Base-by-base conservation (phyloP, 1,140 invertebrate species). In the Nasonia longicornis region DNA sequence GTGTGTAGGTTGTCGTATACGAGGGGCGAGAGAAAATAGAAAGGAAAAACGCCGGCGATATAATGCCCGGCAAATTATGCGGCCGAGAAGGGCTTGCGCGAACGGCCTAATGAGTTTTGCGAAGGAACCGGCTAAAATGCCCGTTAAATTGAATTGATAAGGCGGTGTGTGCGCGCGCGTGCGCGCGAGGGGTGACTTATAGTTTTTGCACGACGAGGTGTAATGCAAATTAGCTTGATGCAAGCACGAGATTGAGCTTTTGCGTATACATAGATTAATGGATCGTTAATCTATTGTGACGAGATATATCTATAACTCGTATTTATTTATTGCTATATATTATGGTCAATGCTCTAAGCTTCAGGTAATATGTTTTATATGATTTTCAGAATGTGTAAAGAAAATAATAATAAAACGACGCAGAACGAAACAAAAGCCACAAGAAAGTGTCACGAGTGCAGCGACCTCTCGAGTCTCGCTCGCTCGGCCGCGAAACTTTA, bases 401-500 rank as follows among this genome's bases (percentile, higher is more conserved):
- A 35, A 42, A 42, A 42, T 42, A 67, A 29, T 31, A 67, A 29
- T 31, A 67, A 14, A 29, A 29, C 0, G 35, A 12, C 29, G 35
- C 14, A 20, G 38, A 71, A 31, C 69, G 31, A 35, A 31, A 35
- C 69, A n/a, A 38, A 71, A 73, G 71, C 71, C 16, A n/a, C 11
- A 52, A 52, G 0, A 71, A 75, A 64, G 67, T 63, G 66, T 58
- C 16, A 38, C 12, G 70, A 22, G 80, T 82, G 76, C 80, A 82
- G 64, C 76, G 79, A 80, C 78, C 80, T n/a, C 66, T n/a, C 66
- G 38, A 66, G 38, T 73, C 72, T 29, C 35, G 74, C 26, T 20
- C 16, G 12, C 16, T n/a, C 67, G 76, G 58, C 77, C 70, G 81
- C 79, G 86, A 89, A 90, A 90, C 85, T 87, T 89, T 89, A 90